These are phyloP conservation scores for Tenualosa thibaudeaui DNA, from an alignment of 2,797 vertebrate species.

Conservation along the genomic window DNA sequence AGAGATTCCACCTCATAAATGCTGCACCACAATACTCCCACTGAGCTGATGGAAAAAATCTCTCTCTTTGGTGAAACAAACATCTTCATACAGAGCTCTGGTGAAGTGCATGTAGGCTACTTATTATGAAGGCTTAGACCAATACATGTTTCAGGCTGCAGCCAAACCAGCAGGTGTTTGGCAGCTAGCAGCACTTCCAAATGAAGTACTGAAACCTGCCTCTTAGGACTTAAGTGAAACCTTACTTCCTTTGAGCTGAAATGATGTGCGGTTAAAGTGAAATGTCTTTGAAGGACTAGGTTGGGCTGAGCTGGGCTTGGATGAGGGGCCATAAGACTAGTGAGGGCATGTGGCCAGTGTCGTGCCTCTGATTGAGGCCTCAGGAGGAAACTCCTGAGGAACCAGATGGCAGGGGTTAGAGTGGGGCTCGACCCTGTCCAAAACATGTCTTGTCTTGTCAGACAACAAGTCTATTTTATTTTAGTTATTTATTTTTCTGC, in stretches of 20 bases:
- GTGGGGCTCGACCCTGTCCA: constrained; percentile 33
- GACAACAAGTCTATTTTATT: background rate
- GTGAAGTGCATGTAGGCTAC: too few species aligned
- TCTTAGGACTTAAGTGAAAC: background rate
- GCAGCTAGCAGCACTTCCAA: too few species aligned
- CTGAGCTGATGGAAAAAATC: too few species aligned
- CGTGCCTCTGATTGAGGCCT: background rate
- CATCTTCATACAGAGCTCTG: too few species aligned
- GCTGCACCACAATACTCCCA: too few species aligned
- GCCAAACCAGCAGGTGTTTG: too few species aligned
- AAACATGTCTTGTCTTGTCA: constrained; percentile 30
- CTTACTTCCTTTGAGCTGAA: background rate
- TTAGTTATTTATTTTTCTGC: background rate
- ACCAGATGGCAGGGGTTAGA: constrained; percentile 42
- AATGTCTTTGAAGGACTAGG: background rate
- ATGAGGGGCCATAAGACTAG: background rate
- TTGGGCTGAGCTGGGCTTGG: background rate
- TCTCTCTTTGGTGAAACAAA: too few species aligned
- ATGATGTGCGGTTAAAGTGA: background rate
- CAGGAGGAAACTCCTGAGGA: background rate
- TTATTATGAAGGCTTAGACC: too few species aligned
- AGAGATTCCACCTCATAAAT: background rate
- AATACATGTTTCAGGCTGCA: too few species aligned
- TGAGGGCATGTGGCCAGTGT: constrained; percentile 12
- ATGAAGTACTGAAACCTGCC: too few species aligned